Evolutionary conservation across 2,113 vertebrate genomes (phyloP).

Genomic region (Rafetus swinhoei): DNA sequence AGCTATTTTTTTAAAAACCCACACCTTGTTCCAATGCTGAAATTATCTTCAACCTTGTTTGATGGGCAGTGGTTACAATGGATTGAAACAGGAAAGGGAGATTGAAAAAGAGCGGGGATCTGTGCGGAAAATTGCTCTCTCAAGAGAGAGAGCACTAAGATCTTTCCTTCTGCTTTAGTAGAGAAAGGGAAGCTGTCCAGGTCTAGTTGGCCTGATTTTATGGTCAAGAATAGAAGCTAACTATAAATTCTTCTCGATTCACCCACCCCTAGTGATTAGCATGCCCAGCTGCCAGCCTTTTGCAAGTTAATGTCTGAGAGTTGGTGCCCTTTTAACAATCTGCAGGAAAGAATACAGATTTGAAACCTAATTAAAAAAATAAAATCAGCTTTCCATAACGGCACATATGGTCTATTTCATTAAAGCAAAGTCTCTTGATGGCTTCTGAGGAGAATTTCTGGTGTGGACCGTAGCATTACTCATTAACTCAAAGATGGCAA

Average conservation of each 20-base stretch:
- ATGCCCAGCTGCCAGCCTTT: not conserved
- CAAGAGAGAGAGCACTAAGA: not conserved
- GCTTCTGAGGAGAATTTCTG: constrained; percentile 33
- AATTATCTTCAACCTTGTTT: not conserved
- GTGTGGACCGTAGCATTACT: constrained; percentile 40
- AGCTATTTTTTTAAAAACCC: not conserved
- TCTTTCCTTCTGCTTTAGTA: not conserved
- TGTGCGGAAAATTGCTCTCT: not conserved
- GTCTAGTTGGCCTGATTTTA: not conserved
- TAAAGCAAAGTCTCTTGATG: constrained; percentile 1
- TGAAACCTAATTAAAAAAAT: constrained; percentile 48
- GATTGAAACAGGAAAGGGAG: not conserved
- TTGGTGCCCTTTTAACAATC: not conserved
- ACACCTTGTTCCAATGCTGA: not conserved
- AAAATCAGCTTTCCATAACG: not conserved
- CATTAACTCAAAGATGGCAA: not conserved
- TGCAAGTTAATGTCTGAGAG: constrained; percentile 14
- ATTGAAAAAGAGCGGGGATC: not conserved
- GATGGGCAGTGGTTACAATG: not conserved
- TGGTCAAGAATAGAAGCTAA: not conserved
- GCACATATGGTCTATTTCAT: not conserved
- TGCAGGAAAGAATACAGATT: not conserved
- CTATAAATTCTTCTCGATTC: not conserved
- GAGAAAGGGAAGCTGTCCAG: not conserved
- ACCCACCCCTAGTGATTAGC: not conserved